Base-by-base conservation (phyloP, 2,113 vertebrate genomes). In the Elephantulus edwardii region DNA sequence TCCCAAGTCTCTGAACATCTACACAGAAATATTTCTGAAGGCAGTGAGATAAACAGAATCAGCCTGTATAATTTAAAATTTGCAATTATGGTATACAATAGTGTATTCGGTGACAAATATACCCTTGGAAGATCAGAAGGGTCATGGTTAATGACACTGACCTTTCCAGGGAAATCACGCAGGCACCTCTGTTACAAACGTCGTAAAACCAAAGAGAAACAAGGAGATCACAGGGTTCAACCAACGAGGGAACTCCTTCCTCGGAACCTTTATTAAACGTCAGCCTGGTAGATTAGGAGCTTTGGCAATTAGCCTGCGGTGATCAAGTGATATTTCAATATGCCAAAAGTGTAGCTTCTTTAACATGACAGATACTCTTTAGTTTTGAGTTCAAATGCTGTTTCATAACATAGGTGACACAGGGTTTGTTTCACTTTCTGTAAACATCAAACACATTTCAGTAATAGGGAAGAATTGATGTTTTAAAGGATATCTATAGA, bases 291-390 rank as follows among this genome's bases (percentile, higher is more conserved):
- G 77, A 78, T 79, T 38, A 85, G 77, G 26, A 33, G 42, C 28
- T 80, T 6, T 6, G 54, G 33, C 28, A 58, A 71, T 40, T 77
- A 88, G 71, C 22, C 60, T 85, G 35, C 20, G 48, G 64, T 89
- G 42, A 91, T 44, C 20, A 80, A 93, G 86, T 77, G 52, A 89
- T 72, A 91, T 84, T 87, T 86, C 66, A 80, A 71, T 60, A 89
- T 35, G 62, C 48, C 42, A 77, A 56, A 13, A 83, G 3, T 40
- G 7, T 2, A 9, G 83, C 33, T 33, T 68, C 66, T 78, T 54
- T 64, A 24, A 90, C 78, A 62, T 35, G 40, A 93, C 46, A 71
- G 64, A 2, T 80, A 19, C 8, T 58, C 35, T 75, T 3, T 56
- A 82, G 38, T 78, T 8, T 68, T 71, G 17, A 48, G 48, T 93